These are phyloP conservation scores for Peromyscus melanophrys DNA, from an alignment of 2,797 vertebrate genomes.

Conservation along the genomic window DNA sequence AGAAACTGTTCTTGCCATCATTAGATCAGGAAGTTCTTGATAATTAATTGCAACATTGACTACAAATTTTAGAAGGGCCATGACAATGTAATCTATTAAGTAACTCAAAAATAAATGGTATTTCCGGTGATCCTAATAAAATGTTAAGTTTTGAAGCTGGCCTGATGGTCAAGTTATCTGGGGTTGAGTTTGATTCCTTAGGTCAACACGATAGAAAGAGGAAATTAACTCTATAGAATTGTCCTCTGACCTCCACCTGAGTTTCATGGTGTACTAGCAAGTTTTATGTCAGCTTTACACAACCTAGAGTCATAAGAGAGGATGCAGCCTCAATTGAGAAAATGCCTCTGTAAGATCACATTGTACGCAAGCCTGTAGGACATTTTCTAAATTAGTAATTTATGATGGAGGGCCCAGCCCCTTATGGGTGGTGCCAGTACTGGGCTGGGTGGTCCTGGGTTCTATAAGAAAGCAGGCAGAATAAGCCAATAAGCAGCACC, in stretches of 20 bases:
- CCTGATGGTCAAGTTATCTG: not conserved
- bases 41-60: not conserved
- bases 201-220: not conserved
- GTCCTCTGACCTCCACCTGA: not conserved
- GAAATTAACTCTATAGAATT: not conserved
- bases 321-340: not conserved
- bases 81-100: not conserved
- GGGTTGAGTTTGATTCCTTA: not conserved
- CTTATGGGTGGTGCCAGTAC: not conserved
- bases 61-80: not conserved
- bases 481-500: not conserved
- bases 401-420: not conserved
- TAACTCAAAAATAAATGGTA: not conserved
- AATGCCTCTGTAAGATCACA: not conserved
- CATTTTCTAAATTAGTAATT: not conserved
- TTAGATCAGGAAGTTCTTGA: not conserved
- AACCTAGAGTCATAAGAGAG: not conserved
- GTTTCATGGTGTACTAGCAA: not conserved
- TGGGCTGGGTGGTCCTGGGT: no score
- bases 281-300: not conserved
- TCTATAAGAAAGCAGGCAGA: not conserved
- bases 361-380: not conserved
- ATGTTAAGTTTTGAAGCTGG: not conserved
- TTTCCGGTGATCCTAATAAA: not conserved
- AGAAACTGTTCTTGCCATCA: not conserved